Evolutionary conservation across 2,888 invertebrate genomes (phyloP).

Genomic region (Acheta domesticus): DNA sequence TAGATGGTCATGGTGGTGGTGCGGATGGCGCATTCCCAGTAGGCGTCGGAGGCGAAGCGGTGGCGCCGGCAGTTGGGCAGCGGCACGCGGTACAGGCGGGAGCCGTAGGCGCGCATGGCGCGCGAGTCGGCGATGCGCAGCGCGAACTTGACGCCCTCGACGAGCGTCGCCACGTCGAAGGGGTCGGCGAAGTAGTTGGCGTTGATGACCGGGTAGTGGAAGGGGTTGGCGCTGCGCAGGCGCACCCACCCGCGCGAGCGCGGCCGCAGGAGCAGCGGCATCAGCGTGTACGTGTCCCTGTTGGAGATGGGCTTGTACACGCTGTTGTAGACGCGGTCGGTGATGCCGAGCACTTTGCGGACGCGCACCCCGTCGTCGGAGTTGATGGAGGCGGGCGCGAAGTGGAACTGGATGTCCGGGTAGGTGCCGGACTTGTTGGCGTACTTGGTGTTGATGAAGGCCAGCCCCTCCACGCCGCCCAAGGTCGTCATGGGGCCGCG

Average conservation of each 20-base stretch:
- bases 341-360: slow-evolving; percentile 68
- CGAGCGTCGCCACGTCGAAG: slow-evolving; percentile 70
- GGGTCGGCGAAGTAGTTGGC: slow-evolving; percentile 89
- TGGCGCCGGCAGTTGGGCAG: slow-evolving; percentile 74
- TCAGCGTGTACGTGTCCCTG: slow-evolving; percentile 75
- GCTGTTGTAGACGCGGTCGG: slow-evolving; percentile 73
- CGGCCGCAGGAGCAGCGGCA: slow-evolving; percentile 78
- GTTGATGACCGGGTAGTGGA: slow-evolving; percentile 81
- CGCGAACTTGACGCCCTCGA: slow-evolving; percentile 61
- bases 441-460: slow-evolving; percentile 80
- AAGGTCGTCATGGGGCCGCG: slow-evolving; percentile 82
- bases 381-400: slow-evolving; percentile 84
- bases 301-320: slow-evolving; percentile 78
- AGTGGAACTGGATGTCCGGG: slow-evolving; percentile 89
- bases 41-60: slow-evolving; percentile 72
- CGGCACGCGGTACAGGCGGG: slow-evolving; percentile 68
- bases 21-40: slow-evolving; percentile 82
- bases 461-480: slow-evolving; percentile 84
- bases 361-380: slow-evolving; percentile 72
- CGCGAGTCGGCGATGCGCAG: slow-evolving; percentile 63
- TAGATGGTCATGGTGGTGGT: slow-evolving; percentile 88
- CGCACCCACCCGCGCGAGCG: slow-evolving; percentile 74
- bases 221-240: slow-evolving; percentile 76
- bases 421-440: slow-evolving; percentile 73
- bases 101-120: slow-evolving; percentile 77